phyloP scores from a whole-genome alignment of 1,140 invertebrate genomes.

The Diuraphis noxia region DNA sequence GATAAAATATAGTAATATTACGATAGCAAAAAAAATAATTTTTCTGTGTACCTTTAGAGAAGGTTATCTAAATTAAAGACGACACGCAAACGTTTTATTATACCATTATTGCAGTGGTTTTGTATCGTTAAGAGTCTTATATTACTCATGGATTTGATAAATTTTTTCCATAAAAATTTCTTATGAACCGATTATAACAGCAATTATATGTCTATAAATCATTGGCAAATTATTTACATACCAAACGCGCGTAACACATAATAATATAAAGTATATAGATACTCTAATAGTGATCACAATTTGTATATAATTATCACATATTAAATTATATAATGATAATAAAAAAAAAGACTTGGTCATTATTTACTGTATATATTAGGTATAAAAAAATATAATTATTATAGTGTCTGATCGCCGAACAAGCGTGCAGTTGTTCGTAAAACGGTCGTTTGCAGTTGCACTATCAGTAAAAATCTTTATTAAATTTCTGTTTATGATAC shows the following conservation, averaged over 20 bases:
- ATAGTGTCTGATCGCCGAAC: neutral
- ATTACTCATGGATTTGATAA: neutral
- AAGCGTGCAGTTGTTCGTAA: neutral
- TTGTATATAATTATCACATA: neutral
- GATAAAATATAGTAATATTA: neutral
- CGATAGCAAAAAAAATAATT: neutral
- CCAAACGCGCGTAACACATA: neutral
- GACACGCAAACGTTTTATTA: neutral
- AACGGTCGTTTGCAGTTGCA: neutral
- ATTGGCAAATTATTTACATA: neutral
- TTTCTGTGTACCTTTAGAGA: neutral
- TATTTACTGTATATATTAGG: neutral
- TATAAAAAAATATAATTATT: neutral
- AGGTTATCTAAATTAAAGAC: conserved; percentile 10
- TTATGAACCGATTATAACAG: neutral
- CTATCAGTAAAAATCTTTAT: neutral
- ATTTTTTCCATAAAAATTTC: conserved; percentile 14
- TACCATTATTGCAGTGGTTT: neutral
- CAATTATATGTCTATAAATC: neutral
- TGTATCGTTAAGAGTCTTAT: neutral
- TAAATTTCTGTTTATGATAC: neutral
- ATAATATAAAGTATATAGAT: neutral
- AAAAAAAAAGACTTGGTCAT: no score
- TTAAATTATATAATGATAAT: neutral
- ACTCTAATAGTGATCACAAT: neutral